Evolutionary conservation across 2,113 vertebrate species (phyloP).

Genomic region (Gadus macrocephalus): DNA sequence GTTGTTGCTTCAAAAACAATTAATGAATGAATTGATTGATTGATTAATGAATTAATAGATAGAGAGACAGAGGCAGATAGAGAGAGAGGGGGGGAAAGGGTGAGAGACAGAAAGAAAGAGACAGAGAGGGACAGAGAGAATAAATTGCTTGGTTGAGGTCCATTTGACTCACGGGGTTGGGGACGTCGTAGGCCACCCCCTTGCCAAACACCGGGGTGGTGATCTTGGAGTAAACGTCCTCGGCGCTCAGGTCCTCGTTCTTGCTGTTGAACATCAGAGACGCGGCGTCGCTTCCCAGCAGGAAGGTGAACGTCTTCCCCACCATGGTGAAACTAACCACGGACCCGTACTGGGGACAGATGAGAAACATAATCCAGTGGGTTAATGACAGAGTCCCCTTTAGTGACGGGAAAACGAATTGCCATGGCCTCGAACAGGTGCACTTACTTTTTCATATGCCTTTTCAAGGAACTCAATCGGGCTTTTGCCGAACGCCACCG

Average conservation of each 20-base stretch:
- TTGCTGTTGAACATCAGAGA: constrained; percentile 94
- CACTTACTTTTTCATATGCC: constrained; percentile 87
- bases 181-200: constrained; percentile 93
- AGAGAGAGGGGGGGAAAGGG: no score
- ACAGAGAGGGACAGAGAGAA: neutral
- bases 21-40: no score
- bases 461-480: constrained; percentile 94
- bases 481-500: constrained; percentile 89
- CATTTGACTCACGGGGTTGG: constrained; percentile 78
- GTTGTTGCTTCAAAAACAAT: no score
- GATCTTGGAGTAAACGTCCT: constrained; percentile 90
- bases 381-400: neutral
- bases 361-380: constrained; percentile 15
- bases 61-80: no score
- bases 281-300: constrained; percentile 93
- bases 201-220: constrained; percentile 96
- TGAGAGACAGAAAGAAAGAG: neutral
- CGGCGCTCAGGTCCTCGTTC: constrained; percentile 94
- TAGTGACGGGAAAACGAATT: neutral
- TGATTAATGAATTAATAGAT: no score
- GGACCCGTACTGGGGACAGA: constrained; percentile 81
- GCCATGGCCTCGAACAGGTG: neutral
- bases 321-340: constrained; percentile 99
- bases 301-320: constrained; percentile 94
- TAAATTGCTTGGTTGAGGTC: neutral